Conservation (phyloP, 2,797 vertebrate species). For the Paedocypris micromegethes region DNA sequence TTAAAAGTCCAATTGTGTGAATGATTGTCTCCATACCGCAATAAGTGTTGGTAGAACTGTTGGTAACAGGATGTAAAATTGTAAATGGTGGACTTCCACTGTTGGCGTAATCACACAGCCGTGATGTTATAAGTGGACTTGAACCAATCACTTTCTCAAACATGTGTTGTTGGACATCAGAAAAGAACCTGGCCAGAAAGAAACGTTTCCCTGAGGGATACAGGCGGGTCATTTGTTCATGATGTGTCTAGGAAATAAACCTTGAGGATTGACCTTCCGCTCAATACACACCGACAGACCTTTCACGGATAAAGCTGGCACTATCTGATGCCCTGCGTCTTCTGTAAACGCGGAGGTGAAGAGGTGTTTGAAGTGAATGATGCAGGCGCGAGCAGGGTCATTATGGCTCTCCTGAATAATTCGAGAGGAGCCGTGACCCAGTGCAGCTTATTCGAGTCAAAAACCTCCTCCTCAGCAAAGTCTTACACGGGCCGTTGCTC, state of each 20-base stretch:
- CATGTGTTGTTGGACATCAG: background rate
- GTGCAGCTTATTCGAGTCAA: conserved; percentile 65
- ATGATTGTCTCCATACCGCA: too few species aligned
- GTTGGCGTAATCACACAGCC: too few species aligned
- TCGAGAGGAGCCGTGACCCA: conserved; percentile 52
- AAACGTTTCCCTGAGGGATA: conserved; percentile 52
- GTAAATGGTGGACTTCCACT: too few species aligned
- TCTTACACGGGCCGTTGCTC: conserved; percentile 68
- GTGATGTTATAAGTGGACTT: too few species aligned
- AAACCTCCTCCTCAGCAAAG: conserved; percentile 72
- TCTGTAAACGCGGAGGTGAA: conserved; percentile 16
- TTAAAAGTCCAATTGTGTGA: too few species aligned
- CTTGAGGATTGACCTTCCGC: conserved; percentile 50
- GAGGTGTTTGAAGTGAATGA: conserved; percentile 44
- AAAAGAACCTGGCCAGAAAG: background rate
- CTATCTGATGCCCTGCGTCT: conserved; percentile 26
- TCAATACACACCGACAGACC: conserved; percentile 40
- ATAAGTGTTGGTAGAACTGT: too few species aligned
- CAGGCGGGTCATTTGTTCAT: conserved; percentile 66
- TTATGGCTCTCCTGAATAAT: conserved; percentile 50
- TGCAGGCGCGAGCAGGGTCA: conserved; percentile 36
- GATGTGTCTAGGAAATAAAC: conserved; percentile 61
- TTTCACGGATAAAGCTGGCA: conserved; percentile 44
- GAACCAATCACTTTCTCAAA: too few species aligned
- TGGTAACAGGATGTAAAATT: too few species aligned